These are phyloP conservation scores for Sebastes oblongus DNA, from an alignment of 2,797 vertebrate genomes.

Conservation along the genomic window DNA sequence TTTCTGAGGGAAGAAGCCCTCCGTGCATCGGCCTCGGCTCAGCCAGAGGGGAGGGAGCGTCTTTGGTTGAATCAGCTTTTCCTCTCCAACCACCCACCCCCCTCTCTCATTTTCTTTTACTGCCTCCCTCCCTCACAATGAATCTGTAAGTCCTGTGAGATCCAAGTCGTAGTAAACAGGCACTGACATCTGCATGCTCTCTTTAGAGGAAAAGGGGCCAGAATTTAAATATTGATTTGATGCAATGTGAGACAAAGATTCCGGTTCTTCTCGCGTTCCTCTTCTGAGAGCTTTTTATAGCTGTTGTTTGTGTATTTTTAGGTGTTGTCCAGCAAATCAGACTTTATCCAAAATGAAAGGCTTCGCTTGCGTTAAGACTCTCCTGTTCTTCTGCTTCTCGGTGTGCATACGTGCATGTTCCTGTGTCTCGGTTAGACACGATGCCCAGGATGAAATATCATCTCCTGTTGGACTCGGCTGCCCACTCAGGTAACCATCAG, in stretches of 20 bases:
- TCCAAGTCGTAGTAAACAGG: conserved; percentile 62
- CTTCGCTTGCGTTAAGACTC: background rate
- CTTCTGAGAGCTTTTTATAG: conserved; percentile 34
- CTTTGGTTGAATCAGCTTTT: conserved; percentile 66
- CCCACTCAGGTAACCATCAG: conserved; percentile 63
- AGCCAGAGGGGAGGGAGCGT: conserved; percentile 29
- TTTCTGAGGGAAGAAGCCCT: conserved; percentile 43
- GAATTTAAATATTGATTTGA: conserved; percentile 70
- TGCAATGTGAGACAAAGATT: conserved; percentile 63
- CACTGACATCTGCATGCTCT: conserved; percentile 50
- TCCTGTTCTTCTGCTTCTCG: background rate
- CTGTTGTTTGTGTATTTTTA: conserved; percentile 41
- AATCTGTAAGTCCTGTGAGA: conserved; percentile 53
- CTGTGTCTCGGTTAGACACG: conserved; percentile 27
- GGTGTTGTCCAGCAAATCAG: background rate
- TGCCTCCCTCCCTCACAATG: conserved; percentile 28
- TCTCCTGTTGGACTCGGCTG: conserved; percentile 46
- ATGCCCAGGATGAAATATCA: conserved; percentile 70
- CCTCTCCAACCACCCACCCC: conserved; percentile 5
- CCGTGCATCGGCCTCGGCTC: conserved; percentile 12
- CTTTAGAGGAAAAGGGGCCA: conserved; percentile 42
- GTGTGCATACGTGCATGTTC: background rate
- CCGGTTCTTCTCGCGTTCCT: background rate
- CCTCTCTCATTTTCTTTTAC: conserved; percentile 32
- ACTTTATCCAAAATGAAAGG: background rate